These are phyloP conservation scores for Gonatopus flavifemur DNA, from an alignment of 1,140 invertebrate species.

Conservation along the genomic window DNA sequence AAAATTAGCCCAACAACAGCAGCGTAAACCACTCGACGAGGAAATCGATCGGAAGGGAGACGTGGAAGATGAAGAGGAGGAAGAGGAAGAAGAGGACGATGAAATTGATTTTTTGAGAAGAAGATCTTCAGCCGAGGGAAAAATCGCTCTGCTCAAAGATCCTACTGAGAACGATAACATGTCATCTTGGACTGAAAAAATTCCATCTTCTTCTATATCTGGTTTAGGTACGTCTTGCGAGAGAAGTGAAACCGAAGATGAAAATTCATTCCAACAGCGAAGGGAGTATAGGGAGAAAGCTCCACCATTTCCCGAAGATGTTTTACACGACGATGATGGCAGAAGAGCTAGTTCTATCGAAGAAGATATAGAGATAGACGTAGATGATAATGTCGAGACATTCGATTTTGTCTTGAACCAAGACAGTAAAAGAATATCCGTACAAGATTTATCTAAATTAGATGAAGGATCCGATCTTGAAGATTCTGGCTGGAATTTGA, in stretches of 20 bases:
- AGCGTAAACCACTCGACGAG: no score
- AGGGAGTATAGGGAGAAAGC: constrained; percentile 32
- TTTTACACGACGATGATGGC: constrained; percentile 36
- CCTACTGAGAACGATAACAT: constrained; percentile 42
- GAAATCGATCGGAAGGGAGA: constrained; percentile 2
- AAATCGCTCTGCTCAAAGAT: constrained; percentile 48
- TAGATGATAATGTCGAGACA: constrained; percentile 30
- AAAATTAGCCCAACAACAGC: constrained; percentile 26
- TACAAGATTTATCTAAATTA: constrained; percentile 47
- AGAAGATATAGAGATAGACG: no score
- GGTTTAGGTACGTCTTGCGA: constrained; percentile 47
- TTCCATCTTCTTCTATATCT: constrained; percentile 32
- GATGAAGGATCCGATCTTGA: constrained; percentile 24
- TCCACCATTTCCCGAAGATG: constrained; percentile 29
- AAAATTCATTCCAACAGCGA: constrained; percentile 26
- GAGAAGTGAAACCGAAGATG: constrained; percentile 48
- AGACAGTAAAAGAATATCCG: constrained; percentile 40
- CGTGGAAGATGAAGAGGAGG: constrained; percentile 3
- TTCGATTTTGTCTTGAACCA: constrained; percentile 42
- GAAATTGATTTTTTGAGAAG: constrained; percentile 36
- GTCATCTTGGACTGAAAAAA: constrained; percentile 52
- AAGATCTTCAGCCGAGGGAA: constrained; percentile 53
- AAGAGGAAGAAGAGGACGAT: constrained; percentile 31
- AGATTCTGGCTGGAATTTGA: constrained; percentile 22
- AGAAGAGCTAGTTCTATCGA: constrained; percentile 39